phyloP scores from a whole-genome alignment of 2,113 vertebrate genomes.

The Lynx canadensis region DNA sequence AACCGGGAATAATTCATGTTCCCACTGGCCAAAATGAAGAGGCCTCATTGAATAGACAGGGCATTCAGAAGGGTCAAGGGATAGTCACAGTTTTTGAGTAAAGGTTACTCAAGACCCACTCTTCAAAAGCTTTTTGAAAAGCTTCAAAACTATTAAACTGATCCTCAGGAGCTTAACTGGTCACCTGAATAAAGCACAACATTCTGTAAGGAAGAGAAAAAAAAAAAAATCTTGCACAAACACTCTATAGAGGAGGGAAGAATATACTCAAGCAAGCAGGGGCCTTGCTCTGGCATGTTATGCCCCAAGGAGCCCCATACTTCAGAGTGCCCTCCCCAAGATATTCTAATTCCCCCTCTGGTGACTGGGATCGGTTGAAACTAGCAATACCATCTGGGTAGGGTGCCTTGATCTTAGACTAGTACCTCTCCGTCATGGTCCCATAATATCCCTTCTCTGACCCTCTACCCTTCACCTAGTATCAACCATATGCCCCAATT shows the following conservation, averaged over 20 bases:
- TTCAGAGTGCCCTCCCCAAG: neutral
- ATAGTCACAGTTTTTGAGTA: neutral
- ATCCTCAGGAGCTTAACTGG: neutral
- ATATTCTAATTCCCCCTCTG: neutral
- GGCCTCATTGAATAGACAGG: rapidly evolving
- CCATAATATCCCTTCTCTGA: neutral
- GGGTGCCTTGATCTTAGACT: neutral
- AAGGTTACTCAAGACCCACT: neutral
- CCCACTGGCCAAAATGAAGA: neutral
- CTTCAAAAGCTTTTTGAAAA: neutral
- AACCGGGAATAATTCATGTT: no score
- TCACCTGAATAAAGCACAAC: constrained; percentile 28
- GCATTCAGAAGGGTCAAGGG: neutral
- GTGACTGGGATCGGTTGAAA: neutral
- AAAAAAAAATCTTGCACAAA: neutral
- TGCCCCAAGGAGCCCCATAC: neutral
- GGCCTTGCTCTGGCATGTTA: neutral
- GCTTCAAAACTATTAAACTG: neutral
- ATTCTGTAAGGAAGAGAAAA: neutral
- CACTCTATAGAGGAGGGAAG: neutral
- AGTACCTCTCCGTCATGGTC: neutral
- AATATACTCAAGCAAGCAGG: neutral
- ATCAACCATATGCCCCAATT: neutral
- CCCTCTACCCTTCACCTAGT: neutral
- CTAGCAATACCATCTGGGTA: neutral